Evolutionary conservation across 2,797 vertebrate species (phyloP).

Genomic region (Urocyon cinereoargenteus): DNA sequence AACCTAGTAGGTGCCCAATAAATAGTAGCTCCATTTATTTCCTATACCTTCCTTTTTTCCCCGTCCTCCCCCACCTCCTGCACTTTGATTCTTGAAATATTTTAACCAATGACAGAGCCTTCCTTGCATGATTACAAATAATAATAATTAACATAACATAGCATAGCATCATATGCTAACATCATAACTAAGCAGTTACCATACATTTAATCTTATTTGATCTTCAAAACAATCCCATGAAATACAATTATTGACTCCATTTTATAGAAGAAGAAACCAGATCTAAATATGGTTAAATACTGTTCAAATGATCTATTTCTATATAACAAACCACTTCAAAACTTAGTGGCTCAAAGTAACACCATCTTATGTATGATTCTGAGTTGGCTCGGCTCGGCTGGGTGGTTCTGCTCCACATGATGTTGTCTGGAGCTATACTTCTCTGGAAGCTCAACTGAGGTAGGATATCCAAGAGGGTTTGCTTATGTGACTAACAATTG

Average conservation of each 20-base stretch:
- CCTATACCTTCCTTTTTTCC: background rate
- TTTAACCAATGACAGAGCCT: slow-evolving; percentile 3
- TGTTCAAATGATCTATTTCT: background rate
- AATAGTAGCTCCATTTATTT: background rate
- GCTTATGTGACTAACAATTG: background rate
- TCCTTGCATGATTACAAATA: background rate
- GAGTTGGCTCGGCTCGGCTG: background rate
- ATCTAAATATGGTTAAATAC: background rate
- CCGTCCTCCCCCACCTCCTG: background rate
- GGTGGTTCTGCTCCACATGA: background rate
- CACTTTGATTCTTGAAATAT: background rate
- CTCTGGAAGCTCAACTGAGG: background rate
- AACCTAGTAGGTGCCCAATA: background rate
- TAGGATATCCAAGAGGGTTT: background rate
- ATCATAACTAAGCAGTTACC: background rate
- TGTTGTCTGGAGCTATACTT: background rate
- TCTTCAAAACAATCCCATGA: background rate
- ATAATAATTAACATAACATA: background rate
- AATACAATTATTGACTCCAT: background rate
- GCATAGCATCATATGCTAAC: background rate
- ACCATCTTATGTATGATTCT: background rate
- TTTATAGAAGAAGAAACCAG: background rate
- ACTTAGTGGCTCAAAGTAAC: background rate
- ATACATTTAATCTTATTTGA: background rate
- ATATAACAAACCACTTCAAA: background rate